phyloP scores from a whole-genome alignment of 2,113 vertebrate genomes.

The Cyanoramphus novaezelandiae region DNA sequence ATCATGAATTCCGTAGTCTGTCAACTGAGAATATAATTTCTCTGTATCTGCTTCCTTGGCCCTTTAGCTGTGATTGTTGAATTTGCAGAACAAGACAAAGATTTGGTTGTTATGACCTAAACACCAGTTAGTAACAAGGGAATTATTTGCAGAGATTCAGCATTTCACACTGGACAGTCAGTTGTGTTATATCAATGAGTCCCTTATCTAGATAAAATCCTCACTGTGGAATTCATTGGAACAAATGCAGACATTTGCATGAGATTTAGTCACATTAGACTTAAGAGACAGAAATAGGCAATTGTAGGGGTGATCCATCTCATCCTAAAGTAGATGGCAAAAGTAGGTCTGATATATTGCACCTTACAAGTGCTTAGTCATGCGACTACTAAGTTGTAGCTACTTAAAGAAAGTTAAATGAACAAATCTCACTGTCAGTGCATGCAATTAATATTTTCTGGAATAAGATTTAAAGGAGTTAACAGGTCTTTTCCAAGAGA shows the following conservation, averaged over 20 bases:
- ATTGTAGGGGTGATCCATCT: background rate
- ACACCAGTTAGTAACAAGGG: background rate
- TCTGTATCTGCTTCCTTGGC: background rate
- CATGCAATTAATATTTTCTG: background rate
- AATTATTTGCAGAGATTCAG: background rate
- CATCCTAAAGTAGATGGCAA: background rate
- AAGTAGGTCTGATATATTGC: conserved; percentile 2
- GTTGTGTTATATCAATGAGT: background rate
- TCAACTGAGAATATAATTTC: background rate
- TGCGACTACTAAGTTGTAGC: background rate
- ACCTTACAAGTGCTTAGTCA: background rate
- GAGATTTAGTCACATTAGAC: background rate
- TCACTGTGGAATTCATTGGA: background rate
- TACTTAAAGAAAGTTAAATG: background rate
- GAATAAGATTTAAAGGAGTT: background rate
- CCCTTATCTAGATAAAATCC: background rate
- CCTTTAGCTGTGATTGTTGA: background rate
- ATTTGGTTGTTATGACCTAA: background rate
- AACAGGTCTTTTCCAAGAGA: background rate
- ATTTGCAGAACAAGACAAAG: background rate
- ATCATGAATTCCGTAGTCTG: background rate
- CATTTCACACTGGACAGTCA: background rate
- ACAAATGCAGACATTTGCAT: background rate
- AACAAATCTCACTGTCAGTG: background rate
- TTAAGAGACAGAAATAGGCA: background rate